These are phyloP conservation scores for Dasysyrphus tricinctus DNA, from an alignment of 2,888 invertebrate genomes.

Conservation along the genomic window DNA sequence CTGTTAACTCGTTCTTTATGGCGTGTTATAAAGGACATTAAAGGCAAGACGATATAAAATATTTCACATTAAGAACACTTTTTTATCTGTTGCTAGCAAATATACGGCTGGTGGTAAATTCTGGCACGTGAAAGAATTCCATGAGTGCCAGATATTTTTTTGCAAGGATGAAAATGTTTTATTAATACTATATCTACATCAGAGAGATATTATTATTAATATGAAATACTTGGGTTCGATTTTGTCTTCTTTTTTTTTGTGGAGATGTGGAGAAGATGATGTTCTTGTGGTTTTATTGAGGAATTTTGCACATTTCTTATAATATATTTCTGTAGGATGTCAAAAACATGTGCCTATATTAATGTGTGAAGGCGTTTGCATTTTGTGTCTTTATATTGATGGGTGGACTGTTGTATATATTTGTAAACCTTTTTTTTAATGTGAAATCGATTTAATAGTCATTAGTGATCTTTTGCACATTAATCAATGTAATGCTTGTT, in stretches of 20 bases:
- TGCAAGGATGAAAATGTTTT: conserved; percentile 52
- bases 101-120: neutral
- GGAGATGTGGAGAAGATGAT: conserved; percentile 10
- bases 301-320: conserved; percentile 67
- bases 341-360: conserved; percentile 62
- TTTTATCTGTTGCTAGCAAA: conserved; percentile 58
- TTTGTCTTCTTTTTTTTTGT: conserved; percentile 7
- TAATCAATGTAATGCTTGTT: conserved; percentile 72
- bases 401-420: neutral
- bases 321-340: conserved; percentile 30
- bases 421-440: conserved; percentile 2
- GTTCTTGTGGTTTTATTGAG: conserved; percentile 65
- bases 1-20: conserved; percentile 65
- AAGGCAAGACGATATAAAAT: conserved; percentile 14
- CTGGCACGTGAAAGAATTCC: conserved; percentile 65
- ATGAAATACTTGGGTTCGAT: conserved; percentile 63
- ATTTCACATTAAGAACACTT: conserved; percentile 63
- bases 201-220: conserved; percentile 69
- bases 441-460: conserved; percentile 57
- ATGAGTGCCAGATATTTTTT: conserved; percentile 38
- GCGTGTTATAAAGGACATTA: conserved; percentile 41
- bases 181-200: conserved; percentile 58
- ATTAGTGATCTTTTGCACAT: conserved; percentile 66
- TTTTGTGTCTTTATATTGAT: conserved; percentile 24
- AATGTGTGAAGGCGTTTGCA: conserved; percentile 46